phyloP scores from a whole-genome alignment of 2,888 invertebrate species.

The Cylloceria caligata region DNA sequence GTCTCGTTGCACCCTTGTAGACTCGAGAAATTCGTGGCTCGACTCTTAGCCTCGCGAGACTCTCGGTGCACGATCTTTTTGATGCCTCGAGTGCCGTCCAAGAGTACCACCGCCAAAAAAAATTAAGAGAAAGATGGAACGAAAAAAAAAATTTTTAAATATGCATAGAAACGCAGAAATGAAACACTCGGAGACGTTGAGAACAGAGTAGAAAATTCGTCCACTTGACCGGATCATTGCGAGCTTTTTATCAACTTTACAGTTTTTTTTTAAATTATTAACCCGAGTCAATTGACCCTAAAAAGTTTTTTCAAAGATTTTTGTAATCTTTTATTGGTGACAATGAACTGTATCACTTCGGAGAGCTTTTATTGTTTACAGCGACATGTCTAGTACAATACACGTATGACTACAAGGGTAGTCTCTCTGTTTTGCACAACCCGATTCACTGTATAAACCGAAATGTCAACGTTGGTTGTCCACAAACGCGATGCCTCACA shows the following conservation, averaged over 20 bases:
- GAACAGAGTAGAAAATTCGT: neutral
- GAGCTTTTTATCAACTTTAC: neutral
- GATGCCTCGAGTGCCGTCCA: constrained; percentile 54
- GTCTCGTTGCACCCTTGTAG: constrained; percentile 48
- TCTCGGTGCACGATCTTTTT: constrained; percentile 56
- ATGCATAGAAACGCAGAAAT: neutral
- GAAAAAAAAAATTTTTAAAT: neutral
- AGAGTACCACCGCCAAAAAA: constrained; percentile 41
- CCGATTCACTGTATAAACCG: too few relatives aligned
- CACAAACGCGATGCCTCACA: too few relatives aligned
- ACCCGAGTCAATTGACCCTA: too few relatives aligned
- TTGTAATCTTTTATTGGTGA: too few relatives aligned
- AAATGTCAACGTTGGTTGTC: too few relatives aligned
- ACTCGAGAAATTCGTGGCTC: constrained; percentile 63
- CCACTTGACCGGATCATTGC: neutral
- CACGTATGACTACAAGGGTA: too few relatives aligned
- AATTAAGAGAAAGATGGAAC: constrained; percentile 9
- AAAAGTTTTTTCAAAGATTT: too few relatives aligned
- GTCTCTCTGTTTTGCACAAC: too few relatives aligned
- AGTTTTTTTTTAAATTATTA: neutral
- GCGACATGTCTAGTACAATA: too few relatives aligned
- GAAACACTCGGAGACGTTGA: constrained; percentile 11
- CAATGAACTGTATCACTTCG: too few relatives aligned
- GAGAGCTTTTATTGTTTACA: too few relatives aligned
- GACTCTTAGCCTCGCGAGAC: constrained; percentile 47